Evolutionary conservation across 1,140 invertebrate species (phyloP), one percentile per base, ranked within the genome.

Genomic region (Drosophila nasuta): DNA sequence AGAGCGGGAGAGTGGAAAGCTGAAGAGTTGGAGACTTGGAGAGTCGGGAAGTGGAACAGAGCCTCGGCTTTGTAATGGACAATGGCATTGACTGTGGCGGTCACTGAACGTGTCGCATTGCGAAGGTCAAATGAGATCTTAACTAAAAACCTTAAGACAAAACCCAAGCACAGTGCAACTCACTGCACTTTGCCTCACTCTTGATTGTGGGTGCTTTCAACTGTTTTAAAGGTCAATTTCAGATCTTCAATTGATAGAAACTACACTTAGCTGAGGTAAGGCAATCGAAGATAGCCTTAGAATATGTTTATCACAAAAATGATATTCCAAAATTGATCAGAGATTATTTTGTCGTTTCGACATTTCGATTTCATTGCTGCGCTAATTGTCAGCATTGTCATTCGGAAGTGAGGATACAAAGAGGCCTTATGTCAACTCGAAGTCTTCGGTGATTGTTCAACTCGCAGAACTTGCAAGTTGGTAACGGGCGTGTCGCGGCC

Each of bases 81-180:
- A 41, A n/a, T 66, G 65, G 48, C 65, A 66, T 72, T 58, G 72
- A 80, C 81, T 83, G 76, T 83, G 81, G 33, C 81, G 81, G 81
- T 82, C 81, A 82, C 83, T 82, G 81, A 82, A 82, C 81, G 81
- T 60, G 30, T 25, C 64, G 49, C 3, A 45, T 45, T 45, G 60
- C 69, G 72, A 82, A 82, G 81, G 81, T 72, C 41, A 13, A 57
- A 15, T 38, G 41, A 45, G 41, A 54, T 28, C 30, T 33, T 43
- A 43, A 41, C 49, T 25, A n/a, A 57, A 17, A 33, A 8, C 11
- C 25, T n/a, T 7, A 62, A 66, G 43, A 56, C 64, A 51, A 77
- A 63, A 66, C 41, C 38, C 57, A 35, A 33, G 10, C 57, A 57
- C 67, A 82, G 75, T 74, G 64, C 46, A 41, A 41, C 76, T 38